phyloP scores from a whole-genome alignment of 2,113 vertebrate species.

The Ochotona princeps region DNA sequence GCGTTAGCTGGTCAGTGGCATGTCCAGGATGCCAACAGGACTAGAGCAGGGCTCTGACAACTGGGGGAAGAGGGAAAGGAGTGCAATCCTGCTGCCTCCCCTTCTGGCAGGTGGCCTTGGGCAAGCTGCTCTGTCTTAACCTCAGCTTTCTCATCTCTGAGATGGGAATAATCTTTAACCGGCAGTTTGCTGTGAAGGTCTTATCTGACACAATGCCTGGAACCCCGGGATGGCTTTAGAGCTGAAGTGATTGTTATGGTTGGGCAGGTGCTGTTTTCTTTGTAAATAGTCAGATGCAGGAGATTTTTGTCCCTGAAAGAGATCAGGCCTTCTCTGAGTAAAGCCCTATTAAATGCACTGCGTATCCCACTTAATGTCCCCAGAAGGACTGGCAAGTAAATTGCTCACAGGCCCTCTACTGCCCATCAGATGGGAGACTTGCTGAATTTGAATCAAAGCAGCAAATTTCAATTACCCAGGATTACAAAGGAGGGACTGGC shows the following conservation, averaged over 20 bases:
- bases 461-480: constrained; percentile 72
- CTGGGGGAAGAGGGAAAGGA: not conserved
- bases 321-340: not conserved
- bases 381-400: not conserved
- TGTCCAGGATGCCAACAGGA: not conserved
- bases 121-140: not conserved
- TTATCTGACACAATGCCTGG: not conserved
- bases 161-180: not conserved
- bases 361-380: not conserved
- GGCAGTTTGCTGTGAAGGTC: not conserved
- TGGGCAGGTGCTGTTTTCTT: not conserved
- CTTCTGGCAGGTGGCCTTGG: not conserved
- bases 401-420: not conserved
- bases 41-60: not conserved
- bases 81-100: not conserved
- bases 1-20: not conserved
- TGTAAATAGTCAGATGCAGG: not conserved
- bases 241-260: not conserved
- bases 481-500: constrained; percentile 68
- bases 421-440: not conserved
- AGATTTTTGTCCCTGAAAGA: constrained; percentile 8
- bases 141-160: not conserved
- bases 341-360: not conserved
- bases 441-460: not conserved
- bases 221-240: not conserved